Evolutionary conservation across 1,140 invertebrate genomes (phyloP), one percentile per base, ranked within the genome.

Genomic region (Mamestra configurata): DNA sequence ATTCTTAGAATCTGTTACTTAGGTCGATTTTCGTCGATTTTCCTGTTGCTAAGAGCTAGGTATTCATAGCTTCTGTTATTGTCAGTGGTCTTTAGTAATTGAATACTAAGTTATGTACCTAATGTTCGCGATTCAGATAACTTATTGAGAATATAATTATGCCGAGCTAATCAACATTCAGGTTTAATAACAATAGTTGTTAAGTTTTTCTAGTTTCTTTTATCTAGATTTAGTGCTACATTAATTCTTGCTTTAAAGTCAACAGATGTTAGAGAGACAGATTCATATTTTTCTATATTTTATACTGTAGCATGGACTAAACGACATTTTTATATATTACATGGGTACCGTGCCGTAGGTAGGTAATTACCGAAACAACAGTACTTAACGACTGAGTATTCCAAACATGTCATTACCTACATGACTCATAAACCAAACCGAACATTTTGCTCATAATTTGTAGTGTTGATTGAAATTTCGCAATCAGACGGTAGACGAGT

Each of bases 401-500:
- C 4, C 43, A 49, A 5, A 49, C 43, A n/a, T 49, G 11, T 43
- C 40, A 43, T 43, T 43, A 53, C 15, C n/a, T 24, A 55, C 18
- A 35, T 31, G n/a, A 57, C 53, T 57, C 70, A 55, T 22, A 35
- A 2, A 15, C 20, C 59, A 24, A 75, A 40, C 10, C 31, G n/a
- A 35, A 77, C 40, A 53, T 68, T 53, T 66, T 77, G n/a, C 31
- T 55, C 20, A 31, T 40, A 31, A 66, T 11, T 53, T 53, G 10
- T n/a, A 61, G 40, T 61, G 81, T 71, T 70, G 64, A 83, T 77
- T 53, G 75, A 61, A 66, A 68, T 53, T 53, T 77, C 61, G 31
- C 75, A 70, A 49, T 49, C 37, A 15, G 57, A 61, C 15, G 40
- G 27, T 22, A 75, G 51, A 75, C 73, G 68, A 88, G 84, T 90